These are phyloP conservation scores for Tetranychus urticae DNA, from an alignment of 1,140 invertebrate species.

Conservation along the genomic window DNA sequence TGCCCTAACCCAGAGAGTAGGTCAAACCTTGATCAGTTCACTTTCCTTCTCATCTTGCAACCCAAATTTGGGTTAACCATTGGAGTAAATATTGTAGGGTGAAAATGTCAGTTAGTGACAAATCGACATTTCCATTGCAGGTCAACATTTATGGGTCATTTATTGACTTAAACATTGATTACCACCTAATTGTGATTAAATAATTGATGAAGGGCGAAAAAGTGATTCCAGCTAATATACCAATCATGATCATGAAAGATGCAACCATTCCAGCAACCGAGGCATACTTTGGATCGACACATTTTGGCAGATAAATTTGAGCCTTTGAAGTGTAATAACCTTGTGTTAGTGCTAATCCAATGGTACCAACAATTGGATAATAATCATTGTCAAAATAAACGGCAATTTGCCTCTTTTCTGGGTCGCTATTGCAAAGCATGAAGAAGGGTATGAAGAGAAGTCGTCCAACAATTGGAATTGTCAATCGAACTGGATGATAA, in stretches of 20 bases:
- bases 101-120: too few relatives aligned
- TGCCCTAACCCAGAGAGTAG: too few relatives aligned
- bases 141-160: too few relatives aligned
- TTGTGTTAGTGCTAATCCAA: conserved; percentile 53
- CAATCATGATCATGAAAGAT: conserved; percentile 67
- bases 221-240: conserved; percentile 57
- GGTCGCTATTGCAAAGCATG: conserved; percentile 67
- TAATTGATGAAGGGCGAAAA: conserved; percentile 26
- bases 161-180: too few relatives aligned
- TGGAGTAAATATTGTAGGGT: too few relatives aligned
- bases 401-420: conserved; percentile 33
- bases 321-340: conserved; percentile 79
- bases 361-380: conserved; percentile 46
- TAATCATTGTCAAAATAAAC: conserved; percentile 59
- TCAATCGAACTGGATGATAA: conserved; percentile 32
- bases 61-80: too few relatives aligned
- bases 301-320: conserved; percentile 90
- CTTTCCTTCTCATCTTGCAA: too few relatives aligned
- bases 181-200: too few relatives aligned
- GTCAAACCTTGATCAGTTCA: too few relatives aligned
- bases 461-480: conserved; percentile 52
- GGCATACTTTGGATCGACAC: conserved; percentile 53
- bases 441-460: conserved; percentile 67
- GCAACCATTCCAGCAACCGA: conserved; percentile 81
- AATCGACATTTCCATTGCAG: too few relatives aligned